A percentile compares a stretch with the other conserved stretches of the same genome.
Conservation (phyloP, 2,888 invertebrate genomes). For the Eugnorisma glareosa region DNA sequence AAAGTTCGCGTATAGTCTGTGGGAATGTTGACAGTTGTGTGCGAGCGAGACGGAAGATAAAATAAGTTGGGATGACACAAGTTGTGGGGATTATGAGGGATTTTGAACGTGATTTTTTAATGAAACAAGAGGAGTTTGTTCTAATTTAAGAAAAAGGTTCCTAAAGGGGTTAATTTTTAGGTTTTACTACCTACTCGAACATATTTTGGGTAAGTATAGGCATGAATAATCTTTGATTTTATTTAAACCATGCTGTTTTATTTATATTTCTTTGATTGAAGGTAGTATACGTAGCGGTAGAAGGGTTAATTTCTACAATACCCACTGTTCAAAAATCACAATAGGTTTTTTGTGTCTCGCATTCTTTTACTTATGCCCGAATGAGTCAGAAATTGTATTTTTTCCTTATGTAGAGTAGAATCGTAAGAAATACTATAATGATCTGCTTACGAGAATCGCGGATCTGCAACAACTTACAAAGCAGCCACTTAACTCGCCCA, state of each 20-base stretch:
- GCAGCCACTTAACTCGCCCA: conserved; percentile 20
- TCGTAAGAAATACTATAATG: neutral
- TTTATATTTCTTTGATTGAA: neutral
- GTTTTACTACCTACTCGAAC: neutral
- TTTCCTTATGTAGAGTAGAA: neutral
- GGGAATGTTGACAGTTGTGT: conserved; percentile 85
- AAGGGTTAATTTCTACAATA: neutral
- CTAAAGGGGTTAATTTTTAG: neutral
- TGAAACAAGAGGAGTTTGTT: conserved; percentile 40
- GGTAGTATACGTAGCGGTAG: neutral
- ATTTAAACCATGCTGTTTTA: neutral
- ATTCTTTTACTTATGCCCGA: neutral
- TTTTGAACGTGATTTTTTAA: conserved; percentile 60
- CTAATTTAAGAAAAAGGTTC: neutral
- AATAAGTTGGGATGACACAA: conserved; percentile 68
- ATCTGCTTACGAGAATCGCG: conserved; percentile 1
- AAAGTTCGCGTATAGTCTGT: conserved; percentile 75
- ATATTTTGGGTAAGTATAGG: neutral
- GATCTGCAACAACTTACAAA: neutral
- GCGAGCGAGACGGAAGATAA: conserved; percentile 54
- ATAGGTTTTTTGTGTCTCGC: neutral
- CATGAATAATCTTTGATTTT: neutral
- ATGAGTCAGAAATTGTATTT: neutral
- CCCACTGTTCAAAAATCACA: neutral
- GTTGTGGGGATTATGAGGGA: conserved; percentile 53